Percentiles rank a stretch among this genome's conserved stretches.
Conservation (phyloP, 2,888 invertebrate species). For the Steromphala cineraria region DNA sequence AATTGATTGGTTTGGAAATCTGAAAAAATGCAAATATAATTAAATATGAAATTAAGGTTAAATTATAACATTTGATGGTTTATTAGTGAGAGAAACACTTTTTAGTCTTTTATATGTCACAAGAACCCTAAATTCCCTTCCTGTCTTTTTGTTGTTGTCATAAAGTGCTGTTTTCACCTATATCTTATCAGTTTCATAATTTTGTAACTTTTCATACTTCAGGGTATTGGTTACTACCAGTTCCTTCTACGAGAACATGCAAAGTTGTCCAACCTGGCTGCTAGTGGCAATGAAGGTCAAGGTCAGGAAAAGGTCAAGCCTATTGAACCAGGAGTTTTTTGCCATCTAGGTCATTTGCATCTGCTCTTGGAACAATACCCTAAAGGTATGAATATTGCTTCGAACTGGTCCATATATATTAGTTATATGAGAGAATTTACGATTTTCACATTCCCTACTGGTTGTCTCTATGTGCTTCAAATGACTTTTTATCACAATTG, state of each 20-base stretch:
- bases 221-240: conserved; percentile 67
- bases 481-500: no score
- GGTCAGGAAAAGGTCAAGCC: conserved; percentile 33
- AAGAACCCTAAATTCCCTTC: background rate
- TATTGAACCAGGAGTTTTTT: conserved; percentile 86
- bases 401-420: no score
- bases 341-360: conserved; percentile 96
- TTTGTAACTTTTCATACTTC: conserved; percentile 14
- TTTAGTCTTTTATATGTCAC: background rate
- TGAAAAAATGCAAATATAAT: no score
- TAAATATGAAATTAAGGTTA: no score
- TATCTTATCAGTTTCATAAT: no score
- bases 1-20: no score
- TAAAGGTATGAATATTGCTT: conserved; percentile 83
- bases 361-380: conserved; percentile 93
- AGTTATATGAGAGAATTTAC: no score
- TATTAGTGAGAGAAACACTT: no score
- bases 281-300: conserved; percentile 19
- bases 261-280: conserved; percentile 18
- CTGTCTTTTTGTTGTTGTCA: background rate
- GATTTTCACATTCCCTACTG: no score
- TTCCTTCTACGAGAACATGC: conserved; percentile 50
- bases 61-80: no score
- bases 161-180: no score
- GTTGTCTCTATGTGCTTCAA: no score